Evolutionary conservation across 2,888 invertebrate genomes (phyloP).

Genomic region (Pherbina coryleti): DNA sequence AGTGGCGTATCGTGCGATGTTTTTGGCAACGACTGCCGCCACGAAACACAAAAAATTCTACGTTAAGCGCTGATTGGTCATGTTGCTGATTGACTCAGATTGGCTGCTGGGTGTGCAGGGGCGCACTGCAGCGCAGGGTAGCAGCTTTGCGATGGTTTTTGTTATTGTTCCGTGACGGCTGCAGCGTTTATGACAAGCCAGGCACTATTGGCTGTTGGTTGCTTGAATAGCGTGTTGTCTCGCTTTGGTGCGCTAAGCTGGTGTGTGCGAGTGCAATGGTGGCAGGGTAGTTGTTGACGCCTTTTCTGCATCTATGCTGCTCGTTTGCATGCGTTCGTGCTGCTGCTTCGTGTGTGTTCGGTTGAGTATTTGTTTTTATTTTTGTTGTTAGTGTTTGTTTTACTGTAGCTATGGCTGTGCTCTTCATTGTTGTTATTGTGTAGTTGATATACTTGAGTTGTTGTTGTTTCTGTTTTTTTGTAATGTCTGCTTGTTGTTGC

Average conservation of each 20-base stretch:
- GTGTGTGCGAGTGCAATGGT: background rate
- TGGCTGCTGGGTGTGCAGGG: background rate
- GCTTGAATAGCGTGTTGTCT: background rate
- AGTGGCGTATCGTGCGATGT: constrained; percentile 17
- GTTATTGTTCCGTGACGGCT: background rate
- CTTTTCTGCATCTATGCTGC: background rate
- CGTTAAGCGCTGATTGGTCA: background rate
- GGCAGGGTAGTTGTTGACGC: background rate
- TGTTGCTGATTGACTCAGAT: background rate
- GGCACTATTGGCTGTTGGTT: background rate
- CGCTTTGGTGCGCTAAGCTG: background rate
- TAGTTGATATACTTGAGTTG: too few relatives aligned
- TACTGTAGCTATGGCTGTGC: too few relatives aligned
- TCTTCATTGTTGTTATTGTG: too few relatives aligned
- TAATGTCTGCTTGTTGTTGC: background rate
- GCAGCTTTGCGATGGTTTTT: background rate
- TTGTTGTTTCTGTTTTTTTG: too few relatives aligned
- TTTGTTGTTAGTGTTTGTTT: too few relatives aligned
- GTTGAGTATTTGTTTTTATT: too few relatives aligned
- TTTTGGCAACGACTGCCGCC: constrained; percentile 1
- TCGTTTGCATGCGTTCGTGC: background rate
- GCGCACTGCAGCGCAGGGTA: background rate
- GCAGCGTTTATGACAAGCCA: background rate
- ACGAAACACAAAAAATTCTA: background rate
- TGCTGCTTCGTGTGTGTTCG: background rate